Base-by-base conservation (phyloP, 2,797 vertebrate species). In the Microctenopoma stevenorrisi region DNA sequence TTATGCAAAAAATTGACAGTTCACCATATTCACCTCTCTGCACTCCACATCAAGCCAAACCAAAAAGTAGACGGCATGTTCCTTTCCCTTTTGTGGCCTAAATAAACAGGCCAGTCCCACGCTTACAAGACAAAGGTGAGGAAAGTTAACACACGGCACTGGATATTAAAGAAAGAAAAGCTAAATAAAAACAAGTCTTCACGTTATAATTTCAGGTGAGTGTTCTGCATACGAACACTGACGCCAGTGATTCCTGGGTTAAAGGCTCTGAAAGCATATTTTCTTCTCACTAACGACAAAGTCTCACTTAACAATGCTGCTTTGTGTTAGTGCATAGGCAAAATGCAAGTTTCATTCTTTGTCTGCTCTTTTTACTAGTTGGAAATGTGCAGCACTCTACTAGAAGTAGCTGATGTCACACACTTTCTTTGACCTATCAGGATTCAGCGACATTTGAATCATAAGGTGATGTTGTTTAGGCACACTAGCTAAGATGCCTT, bases 51-150 rank as follows among this genome's bases (percentile, higher is more conserved):
- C 80, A 82, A 80, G 53, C 49, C 76, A 90, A 84, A 82, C 8
- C 13, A 42, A 68, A 70, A 25, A 54, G 26, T 0, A 52, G 26
- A 82, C 22, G 7, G 8, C 55, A 43, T 57, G 62, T 77, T 81
- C 43, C 55, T 83, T 35, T 89, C 80, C 78, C 76, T 82, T 90
- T 83, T 33, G 38, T 55, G 55, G 74, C 69, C 73, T 22, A 18
- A 76, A 53, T 53, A 60, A 60, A 69, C 33, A 35, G 75, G 69
- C 67, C 35, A 3, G 26, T 65, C 59, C 46, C 22, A 76, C 68
- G 72, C 42, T 28, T 40, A 76, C 68, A 80, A 59, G 38, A 70
- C 48, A 37, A 71, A 64, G 49, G 12, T 25, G 30, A 76, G 66
- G 53, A 75, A 57, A 55, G 22, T 61, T 68, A 40, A 62, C 22